Evolutionary conservation across 2,797 vertebrate species (phyloP), one percentile per base, ranked within the genome.

Genomic region (Silurus aristotelis): DNA sequence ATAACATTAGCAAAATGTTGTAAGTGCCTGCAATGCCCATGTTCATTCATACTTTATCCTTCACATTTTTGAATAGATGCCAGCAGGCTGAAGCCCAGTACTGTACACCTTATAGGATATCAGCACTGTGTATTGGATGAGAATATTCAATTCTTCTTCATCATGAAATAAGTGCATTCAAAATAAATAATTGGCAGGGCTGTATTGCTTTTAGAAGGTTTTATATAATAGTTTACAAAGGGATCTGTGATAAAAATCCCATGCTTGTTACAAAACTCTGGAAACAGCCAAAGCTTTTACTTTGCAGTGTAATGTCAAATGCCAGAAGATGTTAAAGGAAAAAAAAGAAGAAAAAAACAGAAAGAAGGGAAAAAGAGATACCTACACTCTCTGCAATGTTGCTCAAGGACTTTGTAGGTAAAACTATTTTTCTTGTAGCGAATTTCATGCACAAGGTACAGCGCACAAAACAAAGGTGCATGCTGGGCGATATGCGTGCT

Each of bases 291-390:
- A 64, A 78, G 52, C 22, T 79, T 77, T 78, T 38, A 63, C 46
- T 77, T 13, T 79, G 46, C 46, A 88, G 61, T 20, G 27, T 77
- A 20, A 77, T 75, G 67, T 58, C 80, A 85, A 79, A 82, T 84
- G 25, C 17, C 73, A 78, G 15, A 72, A 71, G 64, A 52, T 43
- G 14, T 15, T 85, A 56, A 77, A 60, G 9, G 2, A 60, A 77
- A 43, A 38, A 75, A 20, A 20, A 19, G 19, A 9, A 38, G 1
- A 70, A 20, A 48, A n/a, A 9, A 38, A 38, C 38, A 38, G 38
- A 38, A 4, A 4, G 38, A 9, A 63, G 58, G 56, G 22, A 60
- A 77, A 78, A 78, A 75, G 52, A 76, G 56, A 73, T 78, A 67
- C 31, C 67, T 72, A 72, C 64, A 61, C 20, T 67, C 13, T 56